Percentiles rank a stretch among this genome's conserved stretches.
Evolutionary conservation across 2,113 vertebrate species (phyloP).

Genomic region (Nyctereutes procyonoides): DNA sequence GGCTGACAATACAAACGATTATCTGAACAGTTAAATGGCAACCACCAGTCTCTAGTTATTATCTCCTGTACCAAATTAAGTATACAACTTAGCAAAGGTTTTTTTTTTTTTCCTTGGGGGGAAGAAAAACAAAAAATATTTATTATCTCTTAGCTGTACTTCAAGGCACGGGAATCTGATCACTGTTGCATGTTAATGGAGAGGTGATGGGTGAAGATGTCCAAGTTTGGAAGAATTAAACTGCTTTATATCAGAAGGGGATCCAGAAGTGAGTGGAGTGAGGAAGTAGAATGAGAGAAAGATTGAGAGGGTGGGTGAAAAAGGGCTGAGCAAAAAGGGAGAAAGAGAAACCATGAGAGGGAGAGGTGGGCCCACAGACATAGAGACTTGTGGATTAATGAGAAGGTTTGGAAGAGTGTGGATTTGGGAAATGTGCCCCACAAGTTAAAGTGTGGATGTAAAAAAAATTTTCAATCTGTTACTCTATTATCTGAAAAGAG

Average conservation of each 20-base stretch:
- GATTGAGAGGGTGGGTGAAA: neutral
- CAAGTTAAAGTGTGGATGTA: neutral
- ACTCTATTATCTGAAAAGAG: neutral
- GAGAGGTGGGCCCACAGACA: neutral
- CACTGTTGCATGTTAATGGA: neutral
- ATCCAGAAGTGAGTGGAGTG: neutral
- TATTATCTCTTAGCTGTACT: neutral
- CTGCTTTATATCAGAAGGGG: neutral
- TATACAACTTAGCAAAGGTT: neutral
- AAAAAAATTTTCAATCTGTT: neutral
- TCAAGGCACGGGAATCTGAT: neutral
- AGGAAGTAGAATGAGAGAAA: neutral
- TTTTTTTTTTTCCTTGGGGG: neutral
- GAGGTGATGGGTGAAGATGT: neutral
- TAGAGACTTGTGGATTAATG: neutral
- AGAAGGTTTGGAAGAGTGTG: neutral
- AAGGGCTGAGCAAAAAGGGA: neutral
- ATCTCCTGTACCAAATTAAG: neutral
- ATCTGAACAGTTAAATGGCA: neutral
- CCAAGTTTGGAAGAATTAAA: neutral
- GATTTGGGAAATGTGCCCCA: neutral
- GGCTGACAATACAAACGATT: neutral
- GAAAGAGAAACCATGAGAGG: neutral
- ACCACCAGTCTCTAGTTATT: neutral
- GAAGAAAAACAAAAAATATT: neutral